Conservation (phyloP, 2,113 vertebrate species). For the Bubo scandiacus region DNA sequence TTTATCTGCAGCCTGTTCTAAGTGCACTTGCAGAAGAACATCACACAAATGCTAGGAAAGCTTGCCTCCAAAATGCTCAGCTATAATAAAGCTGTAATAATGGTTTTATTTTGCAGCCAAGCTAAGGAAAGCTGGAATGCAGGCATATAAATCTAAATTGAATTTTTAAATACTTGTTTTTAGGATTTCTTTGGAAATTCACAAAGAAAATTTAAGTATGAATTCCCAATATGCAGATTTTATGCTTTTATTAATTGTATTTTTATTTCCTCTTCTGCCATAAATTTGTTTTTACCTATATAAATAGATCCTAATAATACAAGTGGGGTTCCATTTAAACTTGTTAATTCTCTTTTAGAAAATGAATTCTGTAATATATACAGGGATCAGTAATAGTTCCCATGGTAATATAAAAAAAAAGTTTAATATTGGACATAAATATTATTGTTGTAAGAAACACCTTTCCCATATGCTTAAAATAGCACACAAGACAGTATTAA, state of each 20-base stretch:
- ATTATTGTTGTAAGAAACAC: neutral
- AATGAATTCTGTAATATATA: neutral
- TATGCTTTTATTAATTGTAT: neutral
- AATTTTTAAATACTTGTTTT: constrained; percentile 10
- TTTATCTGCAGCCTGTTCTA: constrained; percentile 11
- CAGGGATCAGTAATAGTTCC: neutral
- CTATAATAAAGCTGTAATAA: constrained; percentile 24
- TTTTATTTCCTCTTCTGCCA: neutral
- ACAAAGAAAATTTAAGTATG: neutral
- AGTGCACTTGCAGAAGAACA: constrained; percentile 21
- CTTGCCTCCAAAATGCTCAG: neutral
- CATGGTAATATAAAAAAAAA: neutral
- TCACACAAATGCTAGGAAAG: neutral
- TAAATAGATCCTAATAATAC: neutral
- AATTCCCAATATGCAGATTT: neutral
- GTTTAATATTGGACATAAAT: neutral
- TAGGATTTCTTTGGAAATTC: neutral
- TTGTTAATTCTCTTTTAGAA: neutral
- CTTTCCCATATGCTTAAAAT: neutral
- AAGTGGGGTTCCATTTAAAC: neutral
- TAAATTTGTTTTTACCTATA: neutral
- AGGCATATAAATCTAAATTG: neutral
- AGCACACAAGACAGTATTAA: neutral
- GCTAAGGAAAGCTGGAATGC: neutral
- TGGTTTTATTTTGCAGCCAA: neutral